Percentiles rank a stretch among this genome's conserved stretches.
Conservation (phyloP, 2,797 vertebrate species). For the Valencia hispanica region DNA sequence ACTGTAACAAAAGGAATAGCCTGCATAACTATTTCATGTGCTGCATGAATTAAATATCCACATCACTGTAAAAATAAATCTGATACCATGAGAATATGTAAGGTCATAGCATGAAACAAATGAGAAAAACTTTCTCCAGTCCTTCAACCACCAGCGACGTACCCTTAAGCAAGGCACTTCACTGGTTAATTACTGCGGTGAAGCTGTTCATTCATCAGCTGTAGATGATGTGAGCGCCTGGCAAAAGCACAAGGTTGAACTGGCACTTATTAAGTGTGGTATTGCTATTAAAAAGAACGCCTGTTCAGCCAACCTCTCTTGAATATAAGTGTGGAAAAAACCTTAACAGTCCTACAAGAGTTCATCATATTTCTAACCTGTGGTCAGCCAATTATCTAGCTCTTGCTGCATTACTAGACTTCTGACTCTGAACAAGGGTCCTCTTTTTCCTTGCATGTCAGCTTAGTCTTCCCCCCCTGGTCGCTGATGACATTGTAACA, state of each 20-base stretch:
- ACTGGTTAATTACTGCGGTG: constrained; percentile 57
- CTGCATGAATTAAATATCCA: constrained; percentile 69
- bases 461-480: constrained; percentile 73
- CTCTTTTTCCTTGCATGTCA: constrained; percentile 69
- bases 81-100: constrained; percentile 62
- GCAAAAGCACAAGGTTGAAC: constrained; percentile 50
- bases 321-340: constrained; percentile 14
- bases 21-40: constrained; percentile 65
- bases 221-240: constrained; percentile 48
- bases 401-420: constrained; percentile 65
- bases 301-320: constrained; percentile 48
- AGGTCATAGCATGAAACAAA: constrained; percentile 60
- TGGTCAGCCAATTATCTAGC: constrained; percentile 73
- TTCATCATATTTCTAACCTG: constrained; percentile 67
- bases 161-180: constrained; percentile 65
- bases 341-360: constrained; percentile 40
- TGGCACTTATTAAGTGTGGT: constrained; percentile 39
- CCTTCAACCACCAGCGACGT: constrained; percentile 36
- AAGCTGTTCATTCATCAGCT: constrained; percentile 59
- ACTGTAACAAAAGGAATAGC: constrained; percentile 52
- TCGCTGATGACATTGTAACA: constrained; percentile 79
- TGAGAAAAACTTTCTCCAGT: constrained; percentile 41
- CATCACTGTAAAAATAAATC: constrained; percentile 45
- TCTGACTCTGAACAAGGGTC: constrained; percentile 66
- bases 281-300: constrained; percentile 52